Conservation (phyloP, 2,113 vertebrate genomes). For the Riparia riparia region DNA sequence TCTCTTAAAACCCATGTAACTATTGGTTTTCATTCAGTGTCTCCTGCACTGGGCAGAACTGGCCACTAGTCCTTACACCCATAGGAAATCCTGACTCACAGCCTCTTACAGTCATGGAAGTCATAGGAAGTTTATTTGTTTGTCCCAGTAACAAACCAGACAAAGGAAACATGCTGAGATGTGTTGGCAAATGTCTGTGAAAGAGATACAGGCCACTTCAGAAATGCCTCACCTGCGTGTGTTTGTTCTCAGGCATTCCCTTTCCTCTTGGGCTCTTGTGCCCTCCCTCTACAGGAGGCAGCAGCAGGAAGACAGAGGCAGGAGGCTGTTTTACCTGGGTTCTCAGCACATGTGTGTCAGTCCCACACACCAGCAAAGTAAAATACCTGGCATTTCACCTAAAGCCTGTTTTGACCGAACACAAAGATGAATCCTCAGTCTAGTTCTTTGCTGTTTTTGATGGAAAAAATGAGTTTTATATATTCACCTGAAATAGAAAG, state of each 20-base stretch:
- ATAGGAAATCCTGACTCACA: neutral
- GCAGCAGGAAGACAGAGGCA: neutral
- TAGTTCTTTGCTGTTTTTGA: neutral
- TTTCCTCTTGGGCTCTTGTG: neutral
- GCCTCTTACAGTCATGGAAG: neutral
- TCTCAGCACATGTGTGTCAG: rapidly evolving
- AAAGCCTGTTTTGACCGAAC: neutral
- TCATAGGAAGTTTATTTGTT: neutral
- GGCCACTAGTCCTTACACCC: neutral
- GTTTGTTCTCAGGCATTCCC: neutral
- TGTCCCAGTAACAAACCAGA: neutral
- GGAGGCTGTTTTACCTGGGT: rapidly evolving
- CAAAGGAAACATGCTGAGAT: neutral
- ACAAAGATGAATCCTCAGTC: neutral
- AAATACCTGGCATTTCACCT: neutral
- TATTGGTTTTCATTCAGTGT: neutral
- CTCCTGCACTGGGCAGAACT: neutral
- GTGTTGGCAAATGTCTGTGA: neutral
- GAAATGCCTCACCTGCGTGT: neutral
- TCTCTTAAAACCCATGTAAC: neutral
- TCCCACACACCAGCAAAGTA: neutral
- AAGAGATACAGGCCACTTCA: neutral
- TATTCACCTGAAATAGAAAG: neutral
- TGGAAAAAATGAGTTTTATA: neutral
- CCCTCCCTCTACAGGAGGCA: neutral